Evolutionary conservation across 2,797 vertebrate species (phyloP).

Genomic region (Sebastes cheni): DNA sequence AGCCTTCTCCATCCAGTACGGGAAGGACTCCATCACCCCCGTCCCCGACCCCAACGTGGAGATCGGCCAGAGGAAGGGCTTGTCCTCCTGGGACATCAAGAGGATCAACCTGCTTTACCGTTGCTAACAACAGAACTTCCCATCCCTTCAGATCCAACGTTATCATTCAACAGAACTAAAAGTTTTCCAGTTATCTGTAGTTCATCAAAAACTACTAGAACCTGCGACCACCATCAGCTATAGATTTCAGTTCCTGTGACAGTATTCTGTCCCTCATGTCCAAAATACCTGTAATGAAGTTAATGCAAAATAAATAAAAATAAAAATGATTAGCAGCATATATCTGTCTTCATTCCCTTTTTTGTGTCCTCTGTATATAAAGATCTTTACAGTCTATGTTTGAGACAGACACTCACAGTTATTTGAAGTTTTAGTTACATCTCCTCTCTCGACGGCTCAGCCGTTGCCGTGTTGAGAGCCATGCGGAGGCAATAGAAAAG

Average conservation of each 20-base stretch:
- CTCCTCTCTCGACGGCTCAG: no score
- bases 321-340: neutral
- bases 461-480: rapidly evolving
- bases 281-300: neutral
- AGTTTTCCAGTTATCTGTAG: neutral
- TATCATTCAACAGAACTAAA: neutral
- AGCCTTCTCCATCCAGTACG: no score
- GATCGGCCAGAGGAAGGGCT: neutral
- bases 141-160: neutral
- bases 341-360: neutral
- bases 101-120: neutral
- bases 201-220: no score
- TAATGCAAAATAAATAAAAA: neutral
- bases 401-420: no score
- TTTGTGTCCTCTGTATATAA: neutral
- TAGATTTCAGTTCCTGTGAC: neutral
- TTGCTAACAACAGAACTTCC: neutral
- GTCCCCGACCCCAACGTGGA: neutral
- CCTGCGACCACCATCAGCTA: no score
- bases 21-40: no score
- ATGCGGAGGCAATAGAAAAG: no score
- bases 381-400: no score
- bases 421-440: no score
- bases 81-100: neutral
- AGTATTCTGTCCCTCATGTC: neutral